phyloP scores from a whole-genome alignment of 2,113 vertebrate genomes.

The Silurus meridionalis region DNA sequence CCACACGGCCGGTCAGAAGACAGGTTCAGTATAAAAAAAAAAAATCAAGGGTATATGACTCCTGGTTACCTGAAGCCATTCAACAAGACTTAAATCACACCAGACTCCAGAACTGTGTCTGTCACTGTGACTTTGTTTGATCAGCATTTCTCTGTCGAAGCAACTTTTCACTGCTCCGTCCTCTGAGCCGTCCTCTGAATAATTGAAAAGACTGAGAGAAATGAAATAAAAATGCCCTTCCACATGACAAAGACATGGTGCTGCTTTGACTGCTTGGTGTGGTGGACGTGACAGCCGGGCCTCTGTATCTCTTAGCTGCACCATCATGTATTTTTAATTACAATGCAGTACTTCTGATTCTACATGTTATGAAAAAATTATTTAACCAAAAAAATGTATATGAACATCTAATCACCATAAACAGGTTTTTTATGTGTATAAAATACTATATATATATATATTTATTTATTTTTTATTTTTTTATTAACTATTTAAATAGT shows the following conservation, averaged over 20 bases:
- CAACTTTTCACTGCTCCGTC: not conserved
- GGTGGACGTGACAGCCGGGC: not conserved
- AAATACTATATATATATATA: too few species aligned
- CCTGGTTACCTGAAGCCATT: not conserved
- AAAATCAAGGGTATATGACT: not conserved
- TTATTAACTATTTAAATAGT: not conserved
- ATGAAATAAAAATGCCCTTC: not conserved
- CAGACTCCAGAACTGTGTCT: not conserved
- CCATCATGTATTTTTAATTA: conserved; percentile 19
- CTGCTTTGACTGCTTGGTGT: not conserved
- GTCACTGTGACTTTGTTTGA: not conserved
- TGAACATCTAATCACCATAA: too few species aligned
- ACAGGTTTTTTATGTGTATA: too few species aligned
- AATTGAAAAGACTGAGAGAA: conserved; percentile 12
- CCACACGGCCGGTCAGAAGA: not conserved
- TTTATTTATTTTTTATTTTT: too few species aligned
- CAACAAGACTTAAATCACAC: not conserved
- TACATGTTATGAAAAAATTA: too few species aligned
- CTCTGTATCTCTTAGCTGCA: not conserved
- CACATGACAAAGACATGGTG: not conserved
- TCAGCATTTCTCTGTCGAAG: not conserved
- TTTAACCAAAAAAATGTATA: not conserved
- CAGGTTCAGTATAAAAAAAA: too few species aligned
- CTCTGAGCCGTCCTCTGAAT: conserved; percentile 10
- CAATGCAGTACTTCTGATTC: not conserved